phyloP scores from a whole-genome alignment of 2,888 invertebrate species.

The Seladonia tumulorum region DNA sequence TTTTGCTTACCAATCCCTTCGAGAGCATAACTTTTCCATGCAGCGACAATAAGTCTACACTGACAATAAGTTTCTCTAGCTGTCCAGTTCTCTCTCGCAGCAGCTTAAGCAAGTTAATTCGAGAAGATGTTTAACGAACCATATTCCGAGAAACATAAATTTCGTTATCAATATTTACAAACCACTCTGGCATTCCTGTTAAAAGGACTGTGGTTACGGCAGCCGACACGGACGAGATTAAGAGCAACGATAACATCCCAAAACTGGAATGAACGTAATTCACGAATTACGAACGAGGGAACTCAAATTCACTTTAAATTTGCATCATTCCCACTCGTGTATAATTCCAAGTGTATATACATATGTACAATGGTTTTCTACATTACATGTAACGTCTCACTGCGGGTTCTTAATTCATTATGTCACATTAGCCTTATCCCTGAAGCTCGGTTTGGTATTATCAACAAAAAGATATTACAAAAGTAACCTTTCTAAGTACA shows the following conservation, averaged over 20 bases:
- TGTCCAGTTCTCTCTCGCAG: background rate
- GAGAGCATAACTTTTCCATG: too few relatives aligned
- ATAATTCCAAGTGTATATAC: slow-evolving; percentile 38
- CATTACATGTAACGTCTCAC: slow-evolving; percentile 25
- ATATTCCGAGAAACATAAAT: slow-evolving; percentile 12
- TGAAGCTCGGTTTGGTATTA: background rate
- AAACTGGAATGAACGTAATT: background rate
- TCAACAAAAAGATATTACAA: background rate
- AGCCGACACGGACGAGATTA: slow-evolving; percentile 1
- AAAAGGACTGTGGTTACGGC: background rate
- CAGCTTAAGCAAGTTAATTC: background rate
- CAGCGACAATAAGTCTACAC: too few relatives aligned
- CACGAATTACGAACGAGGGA: background rate
- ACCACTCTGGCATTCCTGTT: slow-evolving; percentile 41
- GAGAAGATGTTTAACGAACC: slow-evolving; percentile 7
- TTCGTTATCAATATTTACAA: slow-evolving; percentile 25
- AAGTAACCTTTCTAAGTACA: background rate
- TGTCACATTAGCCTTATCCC: background rate
- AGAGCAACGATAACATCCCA: slow-evolving; percentile 2
- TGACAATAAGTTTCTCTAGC: background rate
- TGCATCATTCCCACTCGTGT: slow-evolving; percentile 48
- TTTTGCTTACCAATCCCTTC: too few relatives aligned
- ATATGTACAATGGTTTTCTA: slow-evolving; percentile 52
- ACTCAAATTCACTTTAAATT: slow-evolving; percentile 38
- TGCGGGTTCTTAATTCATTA: slow-evolving; percentile 16